Base-by-base conservation (phyloP, 2,113 vertebrate genomes). In the Catharus minimus region DNA sequence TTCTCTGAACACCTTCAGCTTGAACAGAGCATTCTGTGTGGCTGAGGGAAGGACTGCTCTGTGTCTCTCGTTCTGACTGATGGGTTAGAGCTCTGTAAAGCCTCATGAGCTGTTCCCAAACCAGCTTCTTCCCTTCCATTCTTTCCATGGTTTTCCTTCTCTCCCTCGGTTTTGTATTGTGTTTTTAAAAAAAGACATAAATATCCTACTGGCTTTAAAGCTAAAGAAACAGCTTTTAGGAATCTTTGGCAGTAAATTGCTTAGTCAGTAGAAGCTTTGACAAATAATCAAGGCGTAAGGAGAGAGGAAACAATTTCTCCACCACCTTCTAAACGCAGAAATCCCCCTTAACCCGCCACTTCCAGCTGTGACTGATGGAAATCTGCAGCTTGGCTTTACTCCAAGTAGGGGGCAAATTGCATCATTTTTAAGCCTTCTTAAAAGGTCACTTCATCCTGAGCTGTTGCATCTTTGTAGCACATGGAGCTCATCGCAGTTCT, bases 171-270 rank as follows among this genome's bases (percentile, higher is more conserved):
- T 95, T 86, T 72, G 36, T 60, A 46, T 13, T 89, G 67, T 26
- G 33, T 80, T 84, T 80, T 49, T 15, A 3, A 49, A 71, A 74
- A 87, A 83, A 80, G 20, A 52, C 91, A 32, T 77, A 88, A 95
- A 67, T 94, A 84, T 77, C 58, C 76, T 96, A 39, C 85, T 95
- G 91, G 79, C 77, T 96, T 94, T 93, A 43, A 95, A 85, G 96
- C 90, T 86, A 92, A 91, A 92, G 74, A 96, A 95, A 79, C 78
- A 89, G 89, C 83, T 96, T 96, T 95, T 91, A 93, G 92, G 92
- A 90, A 86, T 55, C 64, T 47, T 23, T 88, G 83, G 82, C 69
- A 84, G 71, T 55, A 36, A 73, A 65, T 58, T 75, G 84, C 61
- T 72, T 84, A 81, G 82, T 88, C 85, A 74, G 83, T 36, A 72